Evolutionary conservation across 1,140 invertebrate species (phyloP), one percentile per base, ranked within the genome.

Genomic region (Melanaphis sacchari): DNA sequence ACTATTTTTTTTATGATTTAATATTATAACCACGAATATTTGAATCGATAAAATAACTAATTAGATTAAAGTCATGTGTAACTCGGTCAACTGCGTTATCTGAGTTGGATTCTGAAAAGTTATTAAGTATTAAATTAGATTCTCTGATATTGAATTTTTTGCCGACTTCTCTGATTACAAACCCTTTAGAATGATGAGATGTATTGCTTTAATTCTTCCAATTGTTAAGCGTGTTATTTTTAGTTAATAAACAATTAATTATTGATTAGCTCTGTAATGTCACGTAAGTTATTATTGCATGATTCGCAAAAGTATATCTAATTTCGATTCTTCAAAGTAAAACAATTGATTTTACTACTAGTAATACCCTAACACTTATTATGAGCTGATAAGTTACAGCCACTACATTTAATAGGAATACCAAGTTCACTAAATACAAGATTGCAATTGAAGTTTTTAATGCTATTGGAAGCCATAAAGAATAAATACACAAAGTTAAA

Each of bases 301-400:
- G 85, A 24, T 88, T 88, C 43, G 43, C 85, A 88, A 88, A 88
- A 49, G 24, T n/a, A 88, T 46, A 49, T 88, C 43, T 49, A 88
- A 88, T 46, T 43, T 26, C 85, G 26, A 49, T 88, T 88, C 43
- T 88, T 88, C 11, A 88, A 49, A 46, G 5, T 11, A 31, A 88
- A 43, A 88, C 43, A 88, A 49, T 88, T 88, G 8, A 88, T 88
- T 88, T 88, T 43, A 88, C 46, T 90, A 6, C 1, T 36, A 49
- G 11, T 89, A 38, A 89, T 40, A 87, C 84, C 84, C 38, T 40
- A 87, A 22, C 46, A 52, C 31, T 49, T 89, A 22, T 36, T 89
- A 36, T 89, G 87, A 22, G 46, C 36, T 31, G 21, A 52, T 22
- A 89, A 49, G 31, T 49, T 89, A 89, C 87, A 89, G 87, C 46